Percentiles rank a stretch among this genome's conserved stretches.
Conservation (phyloP, 2,113 vertebrate genomes). For the Dasyornis broadbenti region DNA sequence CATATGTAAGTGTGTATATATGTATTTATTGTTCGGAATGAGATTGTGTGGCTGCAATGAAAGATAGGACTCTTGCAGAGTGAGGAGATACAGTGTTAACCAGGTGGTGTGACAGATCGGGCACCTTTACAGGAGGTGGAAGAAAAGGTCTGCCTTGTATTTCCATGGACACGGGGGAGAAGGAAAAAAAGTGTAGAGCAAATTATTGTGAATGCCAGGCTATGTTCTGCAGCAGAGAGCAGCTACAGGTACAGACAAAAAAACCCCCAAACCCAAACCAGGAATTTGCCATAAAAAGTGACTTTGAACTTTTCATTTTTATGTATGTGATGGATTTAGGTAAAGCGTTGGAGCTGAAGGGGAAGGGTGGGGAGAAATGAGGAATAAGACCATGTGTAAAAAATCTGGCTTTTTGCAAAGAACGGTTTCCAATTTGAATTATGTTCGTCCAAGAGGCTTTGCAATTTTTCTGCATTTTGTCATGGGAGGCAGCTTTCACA, state of each 20-base stretch:
- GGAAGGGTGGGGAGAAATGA: neutral
- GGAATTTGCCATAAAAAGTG: neutral
- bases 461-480: constrained; percentile 71
- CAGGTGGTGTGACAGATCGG: neutral
- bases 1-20: neutral
- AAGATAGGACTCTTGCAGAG: neutral
- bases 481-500: constrained; percentile 63
- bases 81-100: neutral
- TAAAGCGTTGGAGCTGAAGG: neutral
- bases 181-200: neutral
- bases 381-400: constrained; percentile 41
- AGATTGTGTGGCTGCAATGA: neutral
- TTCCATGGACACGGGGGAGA: neutral
- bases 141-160: neutral
- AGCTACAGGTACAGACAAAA: neutral
- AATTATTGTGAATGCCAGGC: neutral
- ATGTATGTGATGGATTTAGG: neutral
- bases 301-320: constrained; percentile 13
- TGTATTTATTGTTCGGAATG: neutral
- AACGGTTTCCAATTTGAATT: constrained; percentile 57
- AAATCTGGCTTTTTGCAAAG: constrained; percentile 52
- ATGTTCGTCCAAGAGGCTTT: constrained; percentile 60
- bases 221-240: neutral
- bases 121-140: neutral
- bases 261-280: neutral